Conservation (phyloP, 1,140 invertebrate genomes). For the Periplaneta americana region DNA sequence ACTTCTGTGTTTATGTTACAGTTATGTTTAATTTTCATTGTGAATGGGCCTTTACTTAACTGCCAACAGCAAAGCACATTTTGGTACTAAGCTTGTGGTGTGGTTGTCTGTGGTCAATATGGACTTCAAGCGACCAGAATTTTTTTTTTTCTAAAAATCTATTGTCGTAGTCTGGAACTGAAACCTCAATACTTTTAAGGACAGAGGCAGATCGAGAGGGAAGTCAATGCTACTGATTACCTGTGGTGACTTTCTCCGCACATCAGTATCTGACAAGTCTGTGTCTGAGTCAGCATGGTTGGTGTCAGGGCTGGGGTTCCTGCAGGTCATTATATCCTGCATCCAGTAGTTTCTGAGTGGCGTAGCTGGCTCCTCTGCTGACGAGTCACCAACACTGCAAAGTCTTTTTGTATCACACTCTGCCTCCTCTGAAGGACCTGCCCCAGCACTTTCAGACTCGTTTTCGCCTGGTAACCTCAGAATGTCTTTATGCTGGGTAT, state of each 20-base stretch:
- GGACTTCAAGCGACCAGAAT: no score
- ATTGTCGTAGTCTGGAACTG: no score
- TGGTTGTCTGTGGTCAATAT: no score
- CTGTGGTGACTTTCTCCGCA: not conserved
- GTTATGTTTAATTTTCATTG: no score
- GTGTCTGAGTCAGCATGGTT: conserved; percentile 27
- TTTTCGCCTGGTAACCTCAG: not conserved
- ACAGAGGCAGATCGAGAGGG: no score
- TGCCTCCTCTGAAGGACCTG: not conserved
- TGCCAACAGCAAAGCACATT: no score
- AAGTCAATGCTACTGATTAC: no score
- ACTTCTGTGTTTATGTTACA: no score
- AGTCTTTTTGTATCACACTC: not conserved
- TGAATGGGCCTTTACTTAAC: no score
- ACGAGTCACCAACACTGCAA: not conserved
- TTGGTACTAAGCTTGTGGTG: no score
- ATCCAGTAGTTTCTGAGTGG: not conserved
- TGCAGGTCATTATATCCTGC: not conserved
- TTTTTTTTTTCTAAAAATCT: no score
- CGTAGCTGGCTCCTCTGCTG: not conserved
- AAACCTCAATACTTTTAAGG: no score
- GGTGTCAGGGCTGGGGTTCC: conserved; percentile 11
- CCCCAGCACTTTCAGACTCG: not conserved
- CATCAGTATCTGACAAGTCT: conserved; percentile 17
- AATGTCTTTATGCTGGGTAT: not conserved